Base-by-base conservation (phyloP, 2,888 invertebrate species). In the Cacoxenus indagator region DNA sequence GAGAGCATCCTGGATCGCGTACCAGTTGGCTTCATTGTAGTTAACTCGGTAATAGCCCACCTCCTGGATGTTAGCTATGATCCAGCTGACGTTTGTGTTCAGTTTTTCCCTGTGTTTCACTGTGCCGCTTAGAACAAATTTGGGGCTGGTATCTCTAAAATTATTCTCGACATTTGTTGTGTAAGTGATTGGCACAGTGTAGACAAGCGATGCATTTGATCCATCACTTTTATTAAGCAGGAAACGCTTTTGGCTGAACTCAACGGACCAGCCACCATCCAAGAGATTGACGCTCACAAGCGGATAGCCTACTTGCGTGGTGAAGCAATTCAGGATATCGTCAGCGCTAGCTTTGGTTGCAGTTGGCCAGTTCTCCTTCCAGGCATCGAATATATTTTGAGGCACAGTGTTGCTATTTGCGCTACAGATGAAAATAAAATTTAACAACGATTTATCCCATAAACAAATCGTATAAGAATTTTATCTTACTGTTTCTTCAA, bases 1-100 rank as follows among this genome's bases (percentile, higher is more conserved):
- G 4, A 77, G 64, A 0, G 77, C 75, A 0, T 68, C 17, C 27
- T 78, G 83, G n/a, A 87, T 84, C 3, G 70, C 75, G 64, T 81
- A 75, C 94, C 94, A 95, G 82, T 93, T 93, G 0, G 81, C 81
- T 0, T 77, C 77, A 46, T 93, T 93, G 76, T 95, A 95, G 83
- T 93, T 93, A 1, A 93, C 92, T 75, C 93, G 89, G 86, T 92
- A 94, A 84, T 85, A 87, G 1, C 87, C 86, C 14, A 82, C 84
- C 74, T 87, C 78, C 69, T 87, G 86, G 14, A 87, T 74, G 27
- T 88, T 88, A 14, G 77, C 84, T 29, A 88, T 73, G 6, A 88
- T 64, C 88, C 88, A 88, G 2, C 31, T 71, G 2, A 65, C 31
- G 1, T 37, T 11, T 1, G 0, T 14, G 1, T 0, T 0, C 0